Base-by-base conservation (phyloP, 2,888 invertebrate species). In the Troides oblongomaculatus region DNA sequence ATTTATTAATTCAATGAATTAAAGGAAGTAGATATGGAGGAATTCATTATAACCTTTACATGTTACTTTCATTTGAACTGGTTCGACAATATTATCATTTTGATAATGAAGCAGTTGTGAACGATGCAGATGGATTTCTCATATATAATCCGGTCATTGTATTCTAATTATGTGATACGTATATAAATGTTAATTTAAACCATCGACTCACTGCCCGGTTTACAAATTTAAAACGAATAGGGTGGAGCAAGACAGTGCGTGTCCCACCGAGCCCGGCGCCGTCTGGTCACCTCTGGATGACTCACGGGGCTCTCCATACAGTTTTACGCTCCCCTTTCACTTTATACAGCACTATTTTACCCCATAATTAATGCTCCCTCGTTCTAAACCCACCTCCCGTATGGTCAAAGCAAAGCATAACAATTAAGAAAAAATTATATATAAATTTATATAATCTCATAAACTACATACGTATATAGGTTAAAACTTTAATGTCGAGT, bases 301-400 rank as follows among this genome's bases (percentile, higher is more conserved):
- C 81, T 92, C 92, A 92, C 81, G 77, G 90, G 91, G 80, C 86
- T 85, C 87, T 86, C 88, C 90, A 78, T 78, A 77, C 72, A 66
- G 70, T 72, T 60, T 73, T 72, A 73, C 74, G 74, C 84, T 85
- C 87, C 89, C 90, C 88, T 86, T 87, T 80, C 84, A 81, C 82
- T 82, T 78, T 79, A 78, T 80, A 81, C 78, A 77, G 74, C 72
- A 64, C 74, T 74, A 74, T 80, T 85, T 83, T 85, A 88, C 89
- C 87, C 87, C 84, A 84, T 88, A 87, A 89, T 87, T 87, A 85
- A 82, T 83, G 79, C 78, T 30, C 75, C 78, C 73, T 78, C 72
- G 72, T 59, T 58, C 59, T 63, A 59, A 73, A 72, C 72, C 61
- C 61, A 68, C 72, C 65, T 30, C 46, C 68, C 50, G 62, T 64